Percentiles rank a stretch among this genome's conserved stretches.
phyloP scores from a whole-genome alignment of 2,888 invertebrate genomes.

The Pterobdella sp. region DNA sequence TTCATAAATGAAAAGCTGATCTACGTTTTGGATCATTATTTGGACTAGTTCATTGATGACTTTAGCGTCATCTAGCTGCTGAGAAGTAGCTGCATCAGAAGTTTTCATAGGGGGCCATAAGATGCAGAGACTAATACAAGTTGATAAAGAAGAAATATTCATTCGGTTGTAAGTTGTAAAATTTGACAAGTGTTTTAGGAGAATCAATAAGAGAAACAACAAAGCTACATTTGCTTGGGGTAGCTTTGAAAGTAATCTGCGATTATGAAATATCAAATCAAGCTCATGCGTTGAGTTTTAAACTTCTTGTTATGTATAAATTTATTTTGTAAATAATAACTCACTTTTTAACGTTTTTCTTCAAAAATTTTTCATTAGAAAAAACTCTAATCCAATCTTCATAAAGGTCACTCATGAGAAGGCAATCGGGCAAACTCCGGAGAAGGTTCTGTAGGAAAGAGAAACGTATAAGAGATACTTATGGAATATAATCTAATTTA shows the following conservation, averaged over 20 bases:
- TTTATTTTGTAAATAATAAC: too few species aligned
- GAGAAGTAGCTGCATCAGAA: background rate
- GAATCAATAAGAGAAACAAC: background rate
- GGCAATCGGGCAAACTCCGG: background rate
- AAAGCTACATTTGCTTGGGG: background rate
- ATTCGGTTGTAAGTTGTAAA: background rate
- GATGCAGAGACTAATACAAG: background rate
- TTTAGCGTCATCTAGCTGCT: background rate
- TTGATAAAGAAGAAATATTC: background rate
- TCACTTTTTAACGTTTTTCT: too few species aligned
- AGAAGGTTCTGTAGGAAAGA: background rate
- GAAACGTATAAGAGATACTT: background rate
- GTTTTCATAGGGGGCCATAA: background rate
- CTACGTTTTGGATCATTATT: background rate
- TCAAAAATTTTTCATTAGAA: too few species aligned
- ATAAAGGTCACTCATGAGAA: background rate
- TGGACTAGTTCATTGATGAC: background rate
- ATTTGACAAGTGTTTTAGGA: slow-evolving; percentile 1
- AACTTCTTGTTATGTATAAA: too few species aligned
- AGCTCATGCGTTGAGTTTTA: too few species aligned
- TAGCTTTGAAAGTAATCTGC: background rate
- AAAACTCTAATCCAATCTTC: background rate
- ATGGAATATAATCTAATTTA: background rate
- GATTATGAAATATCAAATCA: too few species aligned
- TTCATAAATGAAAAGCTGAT: background rate